Evolutionary conservation across 1,140 invertebrate genomes (phyloP).

Genomic region (Heliconius hewitsoni): DNA sequence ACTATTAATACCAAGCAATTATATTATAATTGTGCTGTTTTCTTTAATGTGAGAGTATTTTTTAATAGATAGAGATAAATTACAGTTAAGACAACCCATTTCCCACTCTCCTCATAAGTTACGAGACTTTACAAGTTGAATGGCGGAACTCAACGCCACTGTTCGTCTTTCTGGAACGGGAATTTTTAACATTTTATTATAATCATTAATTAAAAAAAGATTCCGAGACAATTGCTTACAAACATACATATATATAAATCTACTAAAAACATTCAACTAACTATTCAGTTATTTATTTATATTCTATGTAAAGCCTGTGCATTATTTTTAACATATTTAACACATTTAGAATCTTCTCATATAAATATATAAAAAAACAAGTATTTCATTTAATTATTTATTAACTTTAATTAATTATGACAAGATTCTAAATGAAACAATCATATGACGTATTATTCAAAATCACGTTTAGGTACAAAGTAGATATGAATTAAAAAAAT

Average conservation of each 20-base stretch:
- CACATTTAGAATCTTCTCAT: not conserved
- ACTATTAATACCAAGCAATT: not conserved
- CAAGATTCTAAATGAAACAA: not conserved
- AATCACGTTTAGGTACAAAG: conserved; percentile 7
- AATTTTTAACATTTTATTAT: no score
- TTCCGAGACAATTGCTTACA: no score
- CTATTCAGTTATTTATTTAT: not conserved
- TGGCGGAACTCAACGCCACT: no score
- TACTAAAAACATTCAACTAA: not conserved
- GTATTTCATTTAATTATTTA: no score
- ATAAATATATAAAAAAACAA: not conserved
- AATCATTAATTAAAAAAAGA: no score
- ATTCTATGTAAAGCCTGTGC: conserved; percentile 3
- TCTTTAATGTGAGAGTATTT: not conserved
- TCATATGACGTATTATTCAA: not conserved
- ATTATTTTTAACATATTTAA: conserved; percentile 1
- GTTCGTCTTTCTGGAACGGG: no score
- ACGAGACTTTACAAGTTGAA: no score
- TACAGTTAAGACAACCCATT: not conserved
- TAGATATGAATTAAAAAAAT: not conserved
- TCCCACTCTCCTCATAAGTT: no score
- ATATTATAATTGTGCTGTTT: not conserved
- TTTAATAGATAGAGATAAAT: not conserved
- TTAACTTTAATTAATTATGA: not conserved
- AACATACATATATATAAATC: not conserved